These are phyloP conservation scores for Vollenhovia emeryi DNA, from an alignment of 1,140 invertebrate species.

Conservation along the genomic window DNA sequence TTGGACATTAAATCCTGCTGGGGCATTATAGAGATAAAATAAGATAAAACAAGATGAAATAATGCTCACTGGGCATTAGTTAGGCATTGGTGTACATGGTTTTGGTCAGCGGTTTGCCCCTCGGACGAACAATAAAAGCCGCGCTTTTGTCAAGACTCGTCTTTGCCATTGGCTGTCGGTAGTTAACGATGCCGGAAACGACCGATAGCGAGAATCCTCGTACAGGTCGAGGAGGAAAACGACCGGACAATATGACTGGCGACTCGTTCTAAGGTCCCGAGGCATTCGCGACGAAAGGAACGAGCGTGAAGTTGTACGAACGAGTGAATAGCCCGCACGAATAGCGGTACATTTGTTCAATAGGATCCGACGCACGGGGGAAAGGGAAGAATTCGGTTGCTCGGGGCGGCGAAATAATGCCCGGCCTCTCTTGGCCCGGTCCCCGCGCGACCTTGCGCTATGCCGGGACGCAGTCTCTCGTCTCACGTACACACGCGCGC, in stretches of 20 bases:
- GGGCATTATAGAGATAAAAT: no score
- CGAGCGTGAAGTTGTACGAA: not conserved
- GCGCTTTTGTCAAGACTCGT: no score
- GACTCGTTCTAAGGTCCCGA: not conserved
- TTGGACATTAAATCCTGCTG: no score
- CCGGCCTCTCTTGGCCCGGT: constrained; percentile 64
- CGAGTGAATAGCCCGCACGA: not conserved
- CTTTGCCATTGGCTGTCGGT: no score
- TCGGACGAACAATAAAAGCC: no score
- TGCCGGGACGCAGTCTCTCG: constrained; percentile 68
- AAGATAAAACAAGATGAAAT: no score
- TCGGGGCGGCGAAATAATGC: constrained; percentile 9
- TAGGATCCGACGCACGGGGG: not conserved
- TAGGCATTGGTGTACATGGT: no score
- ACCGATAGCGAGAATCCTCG: not conserved
- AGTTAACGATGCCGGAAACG: no score
- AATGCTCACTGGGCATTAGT: no score
- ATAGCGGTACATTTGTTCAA: not conserved
- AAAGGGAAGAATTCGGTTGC: not conserved
- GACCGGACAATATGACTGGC: no score
- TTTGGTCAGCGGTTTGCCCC: no score
- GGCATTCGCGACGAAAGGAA: not conserved
- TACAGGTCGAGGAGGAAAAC: no score
- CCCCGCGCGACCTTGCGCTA: constrained; percentile 72
- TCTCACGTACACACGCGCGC: not conserved